These are phyloP conservation scores for Mugil cephalus DNA, from an alignment of 2,113 vertebrate genomes.

Conservation along the genomic window DNA sequence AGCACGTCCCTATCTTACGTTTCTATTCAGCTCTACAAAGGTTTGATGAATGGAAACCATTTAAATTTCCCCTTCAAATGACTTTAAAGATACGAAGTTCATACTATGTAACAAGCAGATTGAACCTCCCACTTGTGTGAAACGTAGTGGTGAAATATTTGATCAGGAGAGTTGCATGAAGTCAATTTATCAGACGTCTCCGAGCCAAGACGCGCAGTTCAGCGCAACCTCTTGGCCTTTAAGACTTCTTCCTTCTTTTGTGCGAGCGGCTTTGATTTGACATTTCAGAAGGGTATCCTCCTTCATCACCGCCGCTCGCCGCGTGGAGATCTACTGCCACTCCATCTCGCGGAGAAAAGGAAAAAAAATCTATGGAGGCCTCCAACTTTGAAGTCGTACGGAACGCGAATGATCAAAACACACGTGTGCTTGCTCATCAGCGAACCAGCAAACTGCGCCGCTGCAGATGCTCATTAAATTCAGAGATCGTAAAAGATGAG, in stretches of 20 bases:
- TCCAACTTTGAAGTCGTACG: slow-evolving; percentile 58
- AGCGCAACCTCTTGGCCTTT: slow-evolving; percentile 1
- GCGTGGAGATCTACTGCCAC: slow-evolving; percentile 5
- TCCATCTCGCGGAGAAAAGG: slow-evolving; percentile 1
- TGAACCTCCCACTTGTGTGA: background rate
- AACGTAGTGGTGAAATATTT: slow-evolving; percentile 8
- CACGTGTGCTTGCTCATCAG: slow-evolving; percentile 67
- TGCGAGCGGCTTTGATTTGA: slow-evolving; percentile 39
- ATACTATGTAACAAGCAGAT: background rate
- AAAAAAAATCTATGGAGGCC: slow-evolving; percentile 40
- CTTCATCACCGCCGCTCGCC: slow-evolving; percentile 14
- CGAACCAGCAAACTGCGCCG: slow-evolving; percentile 50
- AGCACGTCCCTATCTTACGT: no score
- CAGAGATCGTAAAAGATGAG: slow-evolving; percentile 51
- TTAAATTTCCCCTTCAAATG: no score
- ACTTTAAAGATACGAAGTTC: no score
- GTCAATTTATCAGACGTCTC: background rate
- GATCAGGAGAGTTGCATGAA: slow-evolving; percentile 8
- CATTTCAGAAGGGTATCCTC: slow-evolving; percentile 36
- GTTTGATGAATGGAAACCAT: no score
- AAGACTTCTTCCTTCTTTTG: slow-evolving; percentile 5
- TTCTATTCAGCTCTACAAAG: no score
- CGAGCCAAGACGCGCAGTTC: background rate
- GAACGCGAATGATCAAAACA: slow-evolving; percentile 61
- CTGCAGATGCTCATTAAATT: slow-evolving; percentile 70